Conservation (phyloP, 2,113 vertebrate species). For the Corydoras maculifer region DNA sequence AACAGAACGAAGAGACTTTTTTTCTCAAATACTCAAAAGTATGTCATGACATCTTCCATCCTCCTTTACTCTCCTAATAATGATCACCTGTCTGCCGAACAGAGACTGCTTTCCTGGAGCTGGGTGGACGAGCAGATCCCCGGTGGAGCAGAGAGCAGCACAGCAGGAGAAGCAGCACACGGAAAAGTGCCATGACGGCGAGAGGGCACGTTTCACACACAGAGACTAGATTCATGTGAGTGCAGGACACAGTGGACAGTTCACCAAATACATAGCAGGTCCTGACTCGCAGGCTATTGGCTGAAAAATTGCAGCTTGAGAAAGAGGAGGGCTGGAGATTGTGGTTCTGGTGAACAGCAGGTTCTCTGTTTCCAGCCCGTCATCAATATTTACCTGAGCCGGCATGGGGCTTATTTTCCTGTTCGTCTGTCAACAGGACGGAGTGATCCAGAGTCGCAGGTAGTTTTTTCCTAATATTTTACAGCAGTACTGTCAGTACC, state of each 20-base stretch:
- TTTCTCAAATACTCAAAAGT: not conserved
- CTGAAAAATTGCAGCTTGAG: slow-evolving; percentile 29
- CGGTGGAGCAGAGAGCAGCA: slow-evolving; percentile 52
- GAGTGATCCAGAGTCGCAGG: not conserved
- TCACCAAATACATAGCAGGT: slow-evolving; percentile 54
- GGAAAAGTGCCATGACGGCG: slow-evolving; percentile 55
- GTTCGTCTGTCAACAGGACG: slow-evolving; percentile 58
- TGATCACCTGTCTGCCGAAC: slow-evolving; percentile 51
- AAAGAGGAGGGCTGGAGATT: slow-evolving; percentile 43
- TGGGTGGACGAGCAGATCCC: slow-evolving; percentile 50
- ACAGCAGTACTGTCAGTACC: too few species aligned
- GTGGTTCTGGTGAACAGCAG: slow-evolving; percentile 55
- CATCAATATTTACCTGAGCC: slow-evolving; percentile 67
- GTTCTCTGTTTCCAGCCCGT: slow-evolving; percentile 58
- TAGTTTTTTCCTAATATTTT: too few species aligned
- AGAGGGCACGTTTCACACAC: slow-evolving; percentile 37
- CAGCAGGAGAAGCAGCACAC: slow-evolving; percentile 52
- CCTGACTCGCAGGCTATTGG: slow-evolving; percentile 55
- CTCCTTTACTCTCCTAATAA: not conserved
- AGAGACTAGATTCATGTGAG: slow-evolving; percentile 45
- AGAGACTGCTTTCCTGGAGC: slow-evolving; percentile 56
- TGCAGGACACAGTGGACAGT: slow-evolving; percentile 38
- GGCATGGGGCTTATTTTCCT: slow-evolving; percentile 44
- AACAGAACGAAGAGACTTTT: slow-evolving; percentile 19
- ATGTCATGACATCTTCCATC: too few species aligned